These are phyloP conservation scores for Ferdinandea cuprea DNA, from an alignment of 2,888 invertebrate species.

Conservation along the genomic window DNA sequence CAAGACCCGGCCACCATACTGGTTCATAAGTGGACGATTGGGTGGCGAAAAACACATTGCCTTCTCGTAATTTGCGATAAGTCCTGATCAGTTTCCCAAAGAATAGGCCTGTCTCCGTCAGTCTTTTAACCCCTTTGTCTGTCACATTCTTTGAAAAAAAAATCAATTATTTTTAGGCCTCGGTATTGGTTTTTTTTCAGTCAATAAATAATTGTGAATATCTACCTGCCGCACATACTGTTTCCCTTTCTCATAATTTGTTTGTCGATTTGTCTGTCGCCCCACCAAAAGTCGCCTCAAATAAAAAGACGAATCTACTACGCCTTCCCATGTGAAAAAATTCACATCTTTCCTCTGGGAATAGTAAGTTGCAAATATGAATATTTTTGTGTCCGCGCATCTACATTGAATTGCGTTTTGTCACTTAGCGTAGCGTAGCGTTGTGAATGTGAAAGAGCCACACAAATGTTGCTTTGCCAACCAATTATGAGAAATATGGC, in stretches of 20 bases:
- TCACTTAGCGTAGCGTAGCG: constrained; percentile 58
- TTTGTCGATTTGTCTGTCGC: constrained; percentile 13
- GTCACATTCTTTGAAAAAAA: too few species aligned
- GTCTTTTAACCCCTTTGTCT: too few species aligned
- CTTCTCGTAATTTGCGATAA: too few species aligned
- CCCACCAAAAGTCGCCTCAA: too few species aligned
- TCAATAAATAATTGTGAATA: too few species aligned
- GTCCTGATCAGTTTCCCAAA: too few species aligned
- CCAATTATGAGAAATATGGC: constrained; percentile 62
- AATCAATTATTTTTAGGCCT: too few species aligned
- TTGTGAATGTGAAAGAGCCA: background rate
- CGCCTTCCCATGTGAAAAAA: constrained; percentile 35
- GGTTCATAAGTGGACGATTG: too few species aligned
- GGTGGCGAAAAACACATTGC: too few species aligned
- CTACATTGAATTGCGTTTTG: constrained; percentile 65
- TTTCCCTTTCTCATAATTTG: constrained; percentile 31
- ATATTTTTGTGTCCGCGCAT: constrained; percentile 34
- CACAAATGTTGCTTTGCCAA: constrained; percentile 34
- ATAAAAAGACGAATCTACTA: background rate
- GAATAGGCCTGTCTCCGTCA: too few species aligned
- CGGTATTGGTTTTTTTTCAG: too few species aligned
- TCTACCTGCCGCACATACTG: constrained; percentile 41
- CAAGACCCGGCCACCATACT: too few species aligned
- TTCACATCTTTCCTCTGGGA: constrained; percentile 20
- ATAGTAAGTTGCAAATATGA: constrained; percentile 19